phyloP scores from a whole-genome alignment of 2,113 vertebrate genomes.

The Lathamus discolor region DNA sequence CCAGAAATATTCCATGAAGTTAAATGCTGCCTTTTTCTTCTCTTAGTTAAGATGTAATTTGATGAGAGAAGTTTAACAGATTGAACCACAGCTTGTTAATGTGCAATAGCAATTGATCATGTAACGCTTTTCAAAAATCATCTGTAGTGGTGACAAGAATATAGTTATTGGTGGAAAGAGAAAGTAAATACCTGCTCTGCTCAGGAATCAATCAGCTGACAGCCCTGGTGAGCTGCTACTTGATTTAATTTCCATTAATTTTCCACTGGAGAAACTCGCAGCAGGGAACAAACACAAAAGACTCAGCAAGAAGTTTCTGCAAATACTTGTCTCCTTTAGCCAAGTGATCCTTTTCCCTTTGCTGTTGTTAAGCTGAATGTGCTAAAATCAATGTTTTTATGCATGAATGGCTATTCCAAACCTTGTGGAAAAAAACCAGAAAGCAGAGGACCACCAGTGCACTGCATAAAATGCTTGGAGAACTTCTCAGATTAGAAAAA shows the following conservation, averaged over 20 bases:
- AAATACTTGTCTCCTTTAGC: neutral
- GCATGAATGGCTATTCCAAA: neutral
- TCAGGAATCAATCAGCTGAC: constrained; percentile 44
- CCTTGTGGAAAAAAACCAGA: neutral
- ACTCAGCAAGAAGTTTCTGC: neutral
- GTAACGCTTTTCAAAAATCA: neutral
- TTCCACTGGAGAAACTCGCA: constrained; percentile 13
- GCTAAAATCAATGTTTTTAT: neutral
- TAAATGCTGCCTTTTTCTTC: neutral
- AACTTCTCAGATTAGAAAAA: neutral
- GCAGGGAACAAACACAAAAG: constrained; percentile 6
- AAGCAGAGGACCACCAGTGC: neutral
- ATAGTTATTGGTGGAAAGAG: neutral
- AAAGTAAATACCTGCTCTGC: constrained; percentile 39
- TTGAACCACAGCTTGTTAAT: neutral
- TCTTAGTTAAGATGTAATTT: neutral
- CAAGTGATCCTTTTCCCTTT: neutral
- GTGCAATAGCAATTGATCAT: neutral
- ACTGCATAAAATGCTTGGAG: neutral
- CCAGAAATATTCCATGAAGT: neutral
- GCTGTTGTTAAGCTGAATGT: neutral
- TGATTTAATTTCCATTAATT: constrained; percentile 34
- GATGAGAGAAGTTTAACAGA: neutral
- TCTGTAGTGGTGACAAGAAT: neutral
- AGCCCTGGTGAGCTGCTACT: neutral